A percentile compares a stretch with the other conserved stretches of the same genome.
phyloP scores from a whole-genome alignment of 2,797 vertebrate species.

The Crocidura indochinensis region DNA sequence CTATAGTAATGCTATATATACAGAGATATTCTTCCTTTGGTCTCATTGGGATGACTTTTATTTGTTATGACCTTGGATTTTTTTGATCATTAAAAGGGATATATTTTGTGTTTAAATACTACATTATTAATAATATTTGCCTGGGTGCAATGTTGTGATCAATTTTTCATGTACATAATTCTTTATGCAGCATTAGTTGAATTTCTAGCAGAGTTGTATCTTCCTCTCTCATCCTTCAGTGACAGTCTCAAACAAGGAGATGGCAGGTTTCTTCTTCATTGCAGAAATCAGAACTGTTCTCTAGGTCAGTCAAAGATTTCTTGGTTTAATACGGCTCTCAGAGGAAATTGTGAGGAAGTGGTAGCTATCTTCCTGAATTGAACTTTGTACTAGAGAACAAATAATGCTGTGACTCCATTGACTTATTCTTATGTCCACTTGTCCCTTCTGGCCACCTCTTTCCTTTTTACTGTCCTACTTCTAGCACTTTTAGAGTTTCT shows the following conservation, averaged over 20 bases:
- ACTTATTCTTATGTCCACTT: neutral
- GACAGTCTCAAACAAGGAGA: constrained; percentile 55
- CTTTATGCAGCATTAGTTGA: constrained; percentile 68
- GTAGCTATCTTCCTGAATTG: constrained; percentile 10
- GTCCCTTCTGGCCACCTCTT: neutral
- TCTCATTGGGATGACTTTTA: constrained; percentile 80
- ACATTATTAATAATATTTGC: constrained; percentile 85
- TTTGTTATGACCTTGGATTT: constrained; percentile 69
- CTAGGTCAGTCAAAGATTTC: neutral
- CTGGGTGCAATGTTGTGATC: constrained; percentile 74
- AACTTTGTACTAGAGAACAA: neutral
- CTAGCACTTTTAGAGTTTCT: constrained; percentile 7
- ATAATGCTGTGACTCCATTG: neutral
- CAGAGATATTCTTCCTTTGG: constrained; percentile 62
- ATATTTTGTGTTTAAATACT: constrained; percentile 80
- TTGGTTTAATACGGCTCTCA: neutral
- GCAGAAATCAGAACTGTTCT: constrained; percentile 49
- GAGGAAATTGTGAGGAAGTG: neutral
- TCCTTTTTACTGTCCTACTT: constrained; percentile 36
- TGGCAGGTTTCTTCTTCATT: constrained; percentile 8
- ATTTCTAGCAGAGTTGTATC: constrained; percentile 81
- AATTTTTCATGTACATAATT: constrained; percentile 84
- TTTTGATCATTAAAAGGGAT: constrained; percentile 74
- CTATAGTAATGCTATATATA: neutral
- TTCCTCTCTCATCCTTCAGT: constrained; percentile 69